phyloP scores from a whole-genome alignment of 2,113 vertebrate species.

The Pycnonotus jocosus region DNA sequence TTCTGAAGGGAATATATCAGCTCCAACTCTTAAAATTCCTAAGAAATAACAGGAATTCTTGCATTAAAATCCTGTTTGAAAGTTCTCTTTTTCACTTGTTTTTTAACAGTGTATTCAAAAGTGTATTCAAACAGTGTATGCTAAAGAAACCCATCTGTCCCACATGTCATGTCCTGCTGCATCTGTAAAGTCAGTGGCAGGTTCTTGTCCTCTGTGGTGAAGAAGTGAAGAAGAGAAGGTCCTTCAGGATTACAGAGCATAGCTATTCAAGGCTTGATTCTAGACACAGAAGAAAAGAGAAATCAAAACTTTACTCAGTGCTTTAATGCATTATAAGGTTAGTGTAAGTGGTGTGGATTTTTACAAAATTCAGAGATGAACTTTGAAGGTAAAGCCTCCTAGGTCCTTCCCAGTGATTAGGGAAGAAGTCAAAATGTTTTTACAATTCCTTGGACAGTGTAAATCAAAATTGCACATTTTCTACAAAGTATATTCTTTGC shows the following conservation, averaged over 20 bases:
- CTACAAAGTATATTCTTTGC: neutral
- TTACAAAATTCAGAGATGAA: neutral
- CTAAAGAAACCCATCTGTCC: slow-evolving; percentile 59
- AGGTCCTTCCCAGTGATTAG: neutral
- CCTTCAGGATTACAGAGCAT: neutral
- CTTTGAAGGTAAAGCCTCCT: neutral
- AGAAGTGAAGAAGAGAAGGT: neutral
- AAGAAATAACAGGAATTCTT: neutral
- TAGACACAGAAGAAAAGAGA: neutral
- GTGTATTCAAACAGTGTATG: no score
- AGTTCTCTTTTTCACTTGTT: neutral
- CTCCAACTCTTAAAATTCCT: neutral
- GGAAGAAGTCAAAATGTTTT: neutral
- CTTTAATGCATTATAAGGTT: neutral
- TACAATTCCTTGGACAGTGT: neutral
- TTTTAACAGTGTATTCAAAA: slow-evolving; percentile 57
- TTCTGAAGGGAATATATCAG: neutral
- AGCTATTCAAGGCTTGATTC: neutral
- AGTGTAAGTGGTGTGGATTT: neutral
- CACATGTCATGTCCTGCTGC: slow-evolving; percentile 7
- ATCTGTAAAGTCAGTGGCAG: slow-evolving; percentile 38
- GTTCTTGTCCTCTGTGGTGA: slow-evolving; percentile 39
- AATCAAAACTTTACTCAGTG: neutral
- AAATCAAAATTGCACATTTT: neutral
- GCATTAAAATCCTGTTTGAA: neutral